phyloP scores from a whole-genome alignment of 1,140 invertebrate genomes.

The Drosophila repletoides region DNA sequence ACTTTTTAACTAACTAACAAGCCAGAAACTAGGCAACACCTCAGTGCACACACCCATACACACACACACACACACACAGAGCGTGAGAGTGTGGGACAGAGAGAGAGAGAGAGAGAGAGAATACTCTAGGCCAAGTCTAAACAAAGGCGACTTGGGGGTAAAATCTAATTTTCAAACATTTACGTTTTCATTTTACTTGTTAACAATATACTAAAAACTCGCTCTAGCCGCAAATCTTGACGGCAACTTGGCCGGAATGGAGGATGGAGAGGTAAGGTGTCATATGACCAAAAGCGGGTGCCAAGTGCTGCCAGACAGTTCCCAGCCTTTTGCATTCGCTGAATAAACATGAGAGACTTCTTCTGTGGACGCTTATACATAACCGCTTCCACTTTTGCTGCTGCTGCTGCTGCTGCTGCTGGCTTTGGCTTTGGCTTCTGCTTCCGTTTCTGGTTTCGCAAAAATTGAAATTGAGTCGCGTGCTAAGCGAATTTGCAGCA shows the following conservation, averaged over 20 bases:
- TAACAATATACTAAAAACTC: conserved; percentile 62
- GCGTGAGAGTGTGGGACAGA: not conserved
- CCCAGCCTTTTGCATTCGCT: conserved; percentile 26
- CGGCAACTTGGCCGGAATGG: not conserved
- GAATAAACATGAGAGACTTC: conserved; percentile 66
- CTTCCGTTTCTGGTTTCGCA: conserved; percentile 23
- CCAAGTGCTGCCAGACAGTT: conserved; percentile 2
- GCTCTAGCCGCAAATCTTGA: conserved; percentile 36
- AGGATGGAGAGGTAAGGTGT: not conserved
- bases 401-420: not conserved
- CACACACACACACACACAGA: conserved; percentile 4
- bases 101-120: no score
- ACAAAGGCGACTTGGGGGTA: conserved; percentile 64
- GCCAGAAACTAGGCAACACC: conserved; percentile 77
- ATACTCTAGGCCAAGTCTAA: conserved; percentile 31
- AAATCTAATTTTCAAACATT: conserved; percentile 82
- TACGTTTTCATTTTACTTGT: conserved; percentile 80
- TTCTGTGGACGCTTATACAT: conserved; percentile 20
- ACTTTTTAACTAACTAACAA: conserved; percentile 80
- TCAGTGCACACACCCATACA: conserved; percentile 53
- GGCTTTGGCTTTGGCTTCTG: not conserved
- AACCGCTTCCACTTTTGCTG: not conserved
- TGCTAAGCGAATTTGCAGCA: conserved; percentile 23
- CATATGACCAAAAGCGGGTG: conserved; percentile 2
- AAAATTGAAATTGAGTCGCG: conserved; percentile 65